A percentile compares a stretch with the other conserved stretches of the same genome.
Conservation (phyloP, 2,888 invertebrate species). For the Brachypterus glaber region DNA sequence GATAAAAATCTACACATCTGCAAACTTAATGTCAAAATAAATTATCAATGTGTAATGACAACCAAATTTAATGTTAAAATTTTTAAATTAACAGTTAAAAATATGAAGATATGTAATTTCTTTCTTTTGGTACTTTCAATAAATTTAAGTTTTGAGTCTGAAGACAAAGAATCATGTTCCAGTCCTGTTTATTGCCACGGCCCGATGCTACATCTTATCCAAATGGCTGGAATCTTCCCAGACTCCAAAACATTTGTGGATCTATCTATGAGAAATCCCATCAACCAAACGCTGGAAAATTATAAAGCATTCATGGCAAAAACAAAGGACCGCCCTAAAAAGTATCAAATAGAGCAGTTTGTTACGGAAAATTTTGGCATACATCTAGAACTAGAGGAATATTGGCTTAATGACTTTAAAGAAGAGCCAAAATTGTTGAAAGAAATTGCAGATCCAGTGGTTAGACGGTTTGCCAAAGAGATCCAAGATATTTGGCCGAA, state of each 20-base stretch:
- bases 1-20: too few relatives aligned
- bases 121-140: too few relatives aligned
- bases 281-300: slow-evolving; percentile 48
- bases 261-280: slow-evolving; percentile 53
- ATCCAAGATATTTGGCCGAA: slow-evolving; percentile 54
- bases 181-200: slow-evolving; percentile 70
- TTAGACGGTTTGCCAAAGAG: slow-evolving; percentile 50
- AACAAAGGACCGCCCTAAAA: slow-evolving; percentile 41
- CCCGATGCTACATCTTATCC: slow-evolving; percentile 60
- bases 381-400: slow-evolving; percentile 49
- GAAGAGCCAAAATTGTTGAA: slow-evolving; percentile 50
- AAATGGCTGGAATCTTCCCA: slow-evolving; percentile 54
- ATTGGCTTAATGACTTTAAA: slow-evolving; percentile 50
- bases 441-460: slow-evolving; percentile 52
- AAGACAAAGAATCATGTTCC: slow-evolving; percentile 33
- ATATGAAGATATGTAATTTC: too few relatives aligned
- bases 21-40: too few relatives aligned
- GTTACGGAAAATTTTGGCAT: slow-evolving; percentile 51
- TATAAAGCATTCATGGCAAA: slow-evolving; percentile 49
- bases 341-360: slow-evolving; percentile 44
- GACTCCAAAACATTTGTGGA: slow-evolving; percentile 85
- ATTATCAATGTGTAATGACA: too few relatives aligned
- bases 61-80: too few relatives aligned
- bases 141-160: too few relatives aligned
- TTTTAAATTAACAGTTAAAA: too few relatives aligned